Conservation (phyloP, 1,140 invertebrate genomes). For the Archegozetes longisetosus region DNA sequence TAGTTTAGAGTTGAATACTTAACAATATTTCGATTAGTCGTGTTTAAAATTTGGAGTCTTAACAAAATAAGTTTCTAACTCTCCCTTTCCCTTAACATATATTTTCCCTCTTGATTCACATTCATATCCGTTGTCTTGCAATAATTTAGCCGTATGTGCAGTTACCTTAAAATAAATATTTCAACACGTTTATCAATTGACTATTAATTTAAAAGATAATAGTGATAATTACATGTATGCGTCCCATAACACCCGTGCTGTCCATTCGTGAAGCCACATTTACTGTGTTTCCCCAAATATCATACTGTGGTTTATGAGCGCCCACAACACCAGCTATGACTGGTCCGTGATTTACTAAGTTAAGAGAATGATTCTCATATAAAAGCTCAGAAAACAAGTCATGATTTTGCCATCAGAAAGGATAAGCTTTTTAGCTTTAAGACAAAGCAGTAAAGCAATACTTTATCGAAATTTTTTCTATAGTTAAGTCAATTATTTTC, state of each 20-base stretch:
- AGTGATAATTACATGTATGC: slow-evolving; percentile 35
- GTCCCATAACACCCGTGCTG: slow-evolving; percentile 74
- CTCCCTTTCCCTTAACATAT: slow-evolving; percentile 86
- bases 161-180: slow-evolving; percentile 40
- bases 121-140: slow-evolving; percentile 57
- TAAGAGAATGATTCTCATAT: neutral
- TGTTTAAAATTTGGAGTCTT: slow-evolving; percentile 39
- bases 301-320: slow-evolving; percentile 92
- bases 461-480: neutral
- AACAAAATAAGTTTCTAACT: slow-evolving; percentile 76
- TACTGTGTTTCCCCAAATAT: slow-evolving; percentile 94
- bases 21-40: no score
- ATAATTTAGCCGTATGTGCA: slow-evolving; percentile 70
- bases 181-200: neutral
- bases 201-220: slow-evolving; percentile 7
- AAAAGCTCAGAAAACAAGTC: slow-evolving; percentile 3
- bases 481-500: slow-evolving; percentile 7
- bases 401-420: no score
- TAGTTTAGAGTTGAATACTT: no score
- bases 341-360: slow-evolving; percentile 65
- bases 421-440: no score
- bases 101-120: slow-evolving; percentile 72
- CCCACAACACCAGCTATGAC: slow-evolving; percentile 62
- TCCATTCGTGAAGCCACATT: slow-evolving; percentile 92
- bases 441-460: neutral